These are phyloP conservation scores for Alethe diademata DNA, from an alignment of 2,113 vertebrate species.

Conservation along the genomic window DNA sequence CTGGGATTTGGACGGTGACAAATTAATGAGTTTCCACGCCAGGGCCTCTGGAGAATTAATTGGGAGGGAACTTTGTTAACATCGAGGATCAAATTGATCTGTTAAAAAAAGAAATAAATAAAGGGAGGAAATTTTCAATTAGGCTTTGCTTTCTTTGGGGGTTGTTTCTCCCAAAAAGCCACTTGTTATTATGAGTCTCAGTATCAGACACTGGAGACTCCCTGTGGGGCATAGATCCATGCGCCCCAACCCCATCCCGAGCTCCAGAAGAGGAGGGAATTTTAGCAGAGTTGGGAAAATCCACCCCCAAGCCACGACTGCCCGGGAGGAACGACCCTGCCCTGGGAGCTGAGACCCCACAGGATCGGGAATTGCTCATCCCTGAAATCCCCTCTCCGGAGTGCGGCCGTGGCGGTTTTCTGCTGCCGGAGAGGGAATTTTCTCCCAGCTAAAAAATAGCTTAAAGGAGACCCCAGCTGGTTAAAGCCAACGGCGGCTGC, in stretches of 20 bases:
- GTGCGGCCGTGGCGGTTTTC: rapidly evolving
- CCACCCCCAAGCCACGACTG: rapidly evolving
- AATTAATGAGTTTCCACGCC: not conserved
- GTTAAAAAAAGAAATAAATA: not conserved
- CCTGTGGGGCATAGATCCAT: rapidly evolving
- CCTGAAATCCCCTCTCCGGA: not conserved
- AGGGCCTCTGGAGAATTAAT: not conserved
- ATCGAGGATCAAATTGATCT: not conserved
- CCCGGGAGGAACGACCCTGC: not conserved
- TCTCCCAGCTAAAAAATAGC: not conserved
- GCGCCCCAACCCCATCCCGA: not conserved
- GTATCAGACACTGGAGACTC: not conserved
- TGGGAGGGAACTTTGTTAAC: slow-evolving; percentile 2
- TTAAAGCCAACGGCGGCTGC: not conserved
- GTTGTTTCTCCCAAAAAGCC: not conserved
- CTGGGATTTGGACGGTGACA: not conserved
- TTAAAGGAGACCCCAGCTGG: slow-evolving; percentile 25
- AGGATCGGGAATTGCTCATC: rapidly evolving
- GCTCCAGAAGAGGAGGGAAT: not conserved
- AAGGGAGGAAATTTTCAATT: not conserved
- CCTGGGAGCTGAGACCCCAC: not conserved
- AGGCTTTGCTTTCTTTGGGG: not conserved
- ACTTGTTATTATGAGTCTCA: rapidly evolving
- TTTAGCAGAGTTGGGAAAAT: not conserved
- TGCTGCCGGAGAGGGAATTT: not conserved